Percentiles rank a stretch among this genome's conserved stretches.
Evolutionary conservation across 1,140 invertebrate species (phyloP).

Genomic region (Plutomurus gul): DNA sequence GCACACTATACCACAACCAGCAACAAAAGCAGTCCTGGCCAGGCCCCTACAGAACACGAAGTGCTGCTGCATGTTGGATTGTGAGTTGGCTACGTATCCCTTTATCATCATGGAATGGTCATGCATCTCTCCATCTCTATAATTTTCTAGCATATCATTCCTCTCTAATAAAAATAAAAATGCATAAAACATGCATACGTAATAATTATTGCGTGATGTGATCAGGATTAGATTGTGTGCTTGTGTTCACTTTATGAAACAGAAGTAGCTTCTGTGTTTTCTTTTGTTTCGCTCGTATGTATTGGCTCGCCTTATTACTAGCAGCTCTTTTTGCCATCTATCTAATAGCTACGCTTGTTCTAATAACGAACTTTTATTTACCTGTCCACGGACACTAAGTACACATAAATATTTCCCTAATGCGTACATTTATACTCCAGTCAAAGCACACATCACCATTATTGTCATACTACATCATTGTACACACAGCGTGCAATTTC

Average conservation of each 20-base stretch:
- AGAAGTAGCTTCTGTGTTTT: constrained; percentile 20
- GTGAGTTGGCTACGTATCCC: neutral
- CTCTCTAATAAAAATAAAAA: constrained; percentile 43
- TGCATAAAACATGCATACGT: constrained; percentile 31
- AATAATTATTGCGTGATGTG: constrained; percentile 50
- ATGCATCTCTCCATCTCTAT: constrained; percentile 26
- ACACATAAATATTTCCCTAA: too few relatives aligned
- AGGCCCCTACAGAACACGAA: neutral
- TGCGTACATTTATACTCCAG: too few relatives aligned
- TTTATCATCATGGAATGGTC: neutral
- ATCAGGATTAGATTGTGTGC: constrained; percentile 36
- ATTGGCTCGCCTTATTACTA: too few relatives aligned
- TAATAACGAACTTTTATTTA: too few relatives aligned
- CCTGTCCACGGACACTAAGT: too few relatives aligned
- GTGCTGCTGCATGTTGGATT: neutral
- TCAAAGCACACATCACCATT: too few relatives aligned
- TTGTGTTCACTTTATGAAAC: constrained; percentile 27
- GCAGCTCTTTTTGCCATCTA: too few relatives aligned
- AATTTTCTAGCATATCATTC: constrained; percentile 26
- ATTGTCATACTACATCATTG: too few relatives aligned
- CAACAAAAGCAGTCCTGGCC: too few relatives aligned
- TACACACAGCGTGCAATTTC: too few relatives aligned
- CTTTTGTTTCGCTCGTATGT: neutral
- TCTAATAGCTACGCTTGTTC: too few relatives aligned
- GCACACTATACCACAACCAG: too few relatives aligned